Evolutionary conservation across 2,888 invertebrate species (phyloP), one percentile per base, ranked within the genome.

Genomic region (Dastarcus helophoroides): DNA sequence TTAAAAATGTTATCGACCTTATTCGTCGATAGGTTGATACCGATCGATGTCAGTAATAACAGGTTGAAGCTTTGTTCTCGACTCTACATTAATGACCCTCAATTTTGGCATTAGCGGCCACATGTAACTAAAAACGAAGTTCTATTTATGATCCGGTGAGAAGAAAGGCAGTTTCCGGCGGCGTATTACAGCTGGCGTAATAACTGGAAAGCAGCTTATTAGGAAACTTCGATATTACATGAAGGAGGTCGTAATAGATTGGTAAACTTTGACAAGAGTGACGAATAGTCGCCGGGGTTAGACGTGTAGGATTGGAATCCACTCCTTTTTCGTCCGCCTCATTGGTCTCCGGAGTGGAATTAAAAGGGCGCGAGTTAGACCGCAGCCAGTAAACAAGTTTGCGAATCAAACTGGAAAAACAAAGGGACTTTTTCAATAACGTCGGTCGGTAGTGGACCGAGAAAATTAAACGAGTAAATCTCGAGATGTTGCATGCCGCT

Each of bases 181-280:
- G 19, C 19, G n/a, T n/a, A 17, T 17, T 17, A 6, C 33, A 33
- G 24, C 34, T 32, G 29, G 31, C 27, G 45, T 37, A 44, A 49
- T 48, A 47, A 50, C 46, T 48, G 41, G 41, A 42, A 44, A 43
- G 33, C 39, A 44, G 42, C 48, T 50, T 53, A 54, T 53, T 51
- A 52, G 45, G 49, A 54, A 54, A 53, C 48, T 54, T 54, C 48
- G 49, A 53, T 54, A 54, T 54, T 54, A 48, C 50, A 51, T 50
- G 46, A 46, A 50, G 43, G 42, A 44, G 42, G n/a, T 43, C 43
- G 47, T 53, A 52, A 54, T 50, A 51, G 53, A 53, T 54, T 51
- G 54, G 53, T 42, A 53, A 55, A 55, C 53, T 55, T 55, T 54
- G 53, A 51, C 52, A n/a, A 51, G 46, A 46, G 49, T 55, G 54